These are phyloP conservation scores for Notodonta dromedarius DNA, from an alignment of 2,888 invertebrate species.

Conservation along the genomic window DNA sequence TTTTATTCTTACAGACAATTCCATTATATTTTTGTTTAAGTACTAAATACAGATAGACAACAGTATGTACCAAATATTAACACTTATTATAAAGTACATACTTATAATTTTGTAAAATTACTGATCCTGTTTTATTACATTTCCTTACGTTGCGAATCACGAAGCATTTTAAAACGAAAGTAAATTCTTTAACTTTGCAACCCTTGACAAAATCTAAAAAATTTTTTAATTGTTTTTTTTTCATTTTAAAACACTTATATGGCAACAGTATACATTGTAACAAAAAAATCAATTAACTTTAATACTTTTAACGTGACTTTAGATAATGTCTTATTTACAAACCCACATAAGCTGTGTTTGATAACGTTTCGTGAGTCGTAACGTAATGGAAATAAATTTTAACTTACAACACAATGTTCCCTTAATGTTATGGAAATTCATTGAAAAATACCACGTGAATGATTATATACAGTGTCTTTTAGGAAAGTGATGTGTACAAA, in stretches of 20 bases:
- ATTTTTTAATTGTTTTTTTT: too few species aligned
- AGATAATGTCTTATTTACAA: constrained; percentile 13
- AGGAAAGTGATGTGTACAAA: background rate
- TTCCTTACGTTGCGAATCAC: constrained; percentile 33
- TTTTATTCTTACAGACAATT: constrained; percentile 84
- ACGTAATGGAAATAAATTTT: constrained; percentile 38
- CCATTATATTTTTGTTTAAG: constrained; percentile 79
- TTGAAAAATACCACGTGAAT: constrained; percentile 27
- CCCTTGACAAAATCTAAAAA: background rate
- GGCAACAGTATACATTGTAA: constrained; percentile 3
- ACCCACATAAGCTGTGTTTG: constrained; percentile 13
- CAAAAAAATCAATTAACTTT: constrained; percentile 14
- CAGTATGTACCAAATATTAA: constrained; percentile 78
- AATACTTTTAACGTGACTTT: constrained; percentile 4
- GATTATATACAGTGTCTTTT: constrained; percentile 34
- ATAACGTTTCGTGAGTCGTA: constrained; percentile 43
- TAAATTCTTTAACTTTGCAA: background rate
- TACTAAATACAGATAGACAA: constrained; percentile 75
- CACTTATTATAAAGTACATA: constrained; percentile 71
- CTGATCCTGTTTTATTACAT: constrained; percentile 46
- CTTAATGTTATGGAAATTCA: constrained; percentile 35
- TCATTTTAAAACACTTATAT: constrained; percentile 18
- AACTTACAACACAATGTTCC: constrained; percentile 33
- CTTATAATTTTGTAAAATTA: constrained; percentile 51
- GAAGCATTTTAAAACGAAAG: constrained; percentile 9